phyloP scores from a whole-genome alignment of 1,140 invertebrate species.

The Caenorhabditis remanei region DNA sequence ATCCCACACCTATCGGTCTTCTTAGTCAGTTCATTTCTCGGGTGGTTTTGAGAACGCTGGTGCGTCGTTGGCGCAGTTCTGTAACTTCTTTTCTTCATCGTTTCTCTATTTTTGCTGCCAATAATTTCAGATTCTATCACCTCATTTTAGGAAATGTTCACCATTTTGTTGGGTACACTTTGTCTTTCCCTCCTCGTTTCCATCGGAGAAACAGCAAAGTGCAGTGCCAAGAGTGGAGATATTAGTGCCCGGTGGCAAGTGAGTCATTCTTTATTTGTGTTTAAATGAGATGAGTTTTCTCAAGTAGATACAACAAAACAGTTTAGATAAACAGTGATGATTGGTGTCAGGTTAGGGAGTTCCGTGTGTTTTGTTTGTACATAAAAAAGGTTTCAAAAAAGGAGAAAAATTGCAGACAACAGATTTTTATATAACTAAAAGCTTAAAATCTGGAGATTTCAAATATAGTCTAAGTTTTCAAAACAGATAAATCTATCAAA shows the following conservation, averaged over 20 bases:
- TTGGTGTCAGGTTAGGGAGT: not conserved
- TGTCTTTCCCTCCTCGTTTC: not conserved
- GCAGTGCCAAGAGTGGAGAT: constrained; percentile 46
- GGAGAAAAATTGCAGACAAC: no score
- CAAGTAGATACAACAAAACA: not conserved
- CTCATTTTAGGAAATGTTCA: constrained; percentile 32
- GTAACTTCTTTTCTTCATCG: no score
- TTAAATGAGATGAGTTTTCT: not conserved
- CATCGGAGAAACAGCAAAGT: constrained; percentile 25
- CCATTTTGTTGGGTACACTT: constrained; percentile 39
- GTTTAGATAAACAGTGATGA: not conserved
- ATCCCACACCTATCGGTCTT: constrained; percentile 12
- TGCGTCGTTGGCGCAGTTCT: no score
- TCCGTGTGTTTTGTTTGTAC: no score
- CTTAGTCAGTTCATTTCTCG: constrained; percentile 6
- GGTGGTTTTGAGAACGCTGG: no score
- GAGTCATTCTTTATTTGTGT: constrained; percentile 21
- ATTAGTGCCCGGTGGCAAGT: constrained; percentile 57
- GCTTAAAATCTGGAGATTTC: no score
- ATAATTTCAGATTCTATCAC: not conserved
- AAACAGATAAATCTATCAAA: no score
- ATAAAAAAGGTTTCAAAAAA: no score
- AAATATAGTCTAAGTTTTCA: no score
- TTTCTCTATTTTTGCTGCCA: not conserved
- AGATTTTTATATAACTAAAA: no score